Evolutionary conservation across 1,140 invertebrate species (phyloP).

Genomic region (Tetramorium parvispinum): DNA sequence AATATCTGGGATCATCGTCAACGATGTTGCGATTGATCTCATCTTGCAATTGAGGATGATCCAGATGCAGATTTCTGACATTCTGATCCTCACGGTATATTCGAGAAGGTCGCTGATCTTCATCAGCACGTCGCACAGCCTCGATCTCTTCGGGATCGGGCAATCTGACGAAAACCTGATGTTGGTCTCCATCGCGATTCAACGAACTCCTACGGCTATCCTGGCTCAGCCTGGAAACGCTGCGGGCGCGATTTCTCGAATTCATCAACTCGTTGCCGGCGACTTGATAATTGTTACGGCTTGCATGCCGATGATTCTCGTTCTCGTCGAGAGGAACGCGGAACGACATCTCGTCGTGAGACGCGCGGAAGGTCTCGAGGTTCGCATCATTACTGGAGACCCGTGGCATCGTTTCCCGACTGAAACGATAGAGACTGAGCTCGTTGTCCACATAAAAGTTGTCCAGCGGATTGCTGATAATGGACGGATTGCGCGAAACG

Average conservation of each 20-base stretch:
- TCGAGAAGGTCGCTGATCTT: conserved; percentile 41
- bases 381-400: conserved; percentile 67
- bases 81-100: conserved; percentile 49
- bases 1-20: conserved; percentile 50
- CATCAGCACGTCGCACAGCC: neutral
- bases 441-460: conserved; percentile 80
- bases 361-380: conserved; percentile 56
- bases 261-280: conserved; percentile 75
- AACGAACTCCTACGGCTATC: conserved; percentile 57
- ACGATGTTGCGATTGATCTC: conserved; percentile 53
- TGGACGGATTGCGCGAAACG: conserved; percentile 76
- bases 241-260: conserved; percentile 72
- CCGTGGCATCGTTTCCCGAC: conserved; percentile 48
- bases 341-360: conserved; percentile 63
- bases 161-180: conserved; percentile 56
- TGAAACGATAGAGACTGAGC: conserved; percentile 67
- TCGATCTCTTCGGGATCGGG: conserved; percentile 45
- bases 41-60: conserved; percentile 34
- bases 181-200: conserved; percentile 43
- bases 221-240: conserved; percentile 58
- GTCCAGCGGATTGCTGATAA: conserved; percentile 79
- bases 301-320: conserved; percentile 58
- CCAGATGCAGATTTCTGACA: conserved; percentile 44
- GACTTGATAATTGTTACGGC: conserved; percentile 60
- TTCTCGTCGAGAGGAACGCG: conserved; percentile 37